Base-by-base conservation (phyloP, 2,797 vertebrate species). In the Myoxocephalus aenaeus region DNA sequence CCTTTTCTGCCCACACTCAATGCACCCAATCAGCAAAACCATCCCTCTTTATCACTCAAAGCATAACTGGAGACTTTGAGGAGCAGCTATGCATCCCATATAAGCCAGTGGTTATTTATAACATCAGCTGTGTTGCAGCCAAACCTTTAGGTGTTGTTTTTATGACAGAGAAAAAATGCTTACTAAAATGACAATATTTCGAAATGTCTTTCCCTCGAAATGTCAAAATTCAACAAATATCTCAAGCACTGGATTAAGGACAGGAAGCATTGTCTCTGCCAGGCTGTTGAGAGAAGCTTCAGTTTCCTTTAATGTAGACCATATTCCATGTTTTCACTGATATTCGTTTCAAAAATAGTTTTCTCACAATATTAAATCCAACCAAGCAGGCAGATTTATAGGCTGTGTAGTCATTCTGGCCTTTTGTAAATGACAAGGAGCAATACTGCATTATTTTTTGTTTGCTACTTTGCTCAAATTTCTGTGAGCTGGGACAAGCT, bases 311-410 rank as follows among this genome's bases (percentile, higher is more conserved):
- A 89, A 90, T 87, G 73, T 70, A 76, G 68, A 89, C 84, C 82
- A 87, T 67, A 90, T 85, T 73, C 63, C 15, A 34, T 34, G 75
- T 80, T 87, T 89, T 85, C 73, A 67, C 75, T 75, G 34, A 79
- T 75, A 79, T 84, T 89, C 44, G 79, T 82, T 90, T 89, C 40
- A 74, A 77, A 91, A 90, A 87, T 87, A 87, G 86, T 86, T 87
- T 67, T 67, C 76, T 85, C 74, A 59, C 53, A 46, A 59, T 73
- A 77, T 84, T 76, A 76, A 80, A 51, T 88, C 72, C 78, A 74
- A 75, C 72, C 76, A 75, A 64, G 51, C 57, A 29, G 1, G 38
- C 73, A 65, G 83, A 86, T 88, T 74, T 84, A 86, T 75, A 53
- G 77, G 36, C 57, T 34, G 15, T 22, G 75, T 66, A 51, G 32